Percentiles rank a stretch among this genome's conserved stretches.
Conservation (phyloP, 2,113 vertebrate species). For the Heterotis niloticus region DNA sequence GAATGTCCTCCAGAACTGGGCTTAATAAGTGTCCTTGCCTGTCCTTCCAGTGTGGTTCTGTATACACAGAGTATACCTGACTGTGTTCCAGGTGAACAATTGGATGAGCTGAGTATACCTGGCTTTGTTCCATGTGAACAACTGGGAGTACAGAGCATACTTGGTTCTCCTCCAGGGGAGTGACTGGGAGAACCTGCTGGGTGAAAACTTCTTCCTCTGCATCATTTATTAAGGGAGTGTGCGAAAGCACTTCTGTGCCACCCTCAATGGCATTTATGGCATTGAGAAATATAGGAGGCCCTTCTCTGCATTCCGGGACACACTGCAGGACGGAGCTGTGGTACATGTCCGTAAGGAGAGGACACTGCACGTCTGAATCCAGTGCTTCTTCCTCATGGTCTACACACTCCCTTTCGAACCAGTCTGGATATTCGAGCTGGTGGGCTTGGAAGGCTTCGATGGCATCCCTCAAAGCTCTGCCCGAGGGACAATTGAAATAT, state of each 20-base stretch:
- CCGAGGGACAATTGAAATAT: conserved; percentile 64
- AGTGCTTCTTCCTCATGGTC: conserved; percentile 46
- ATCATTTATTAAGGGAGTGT: background rate
- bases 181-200: background rate
- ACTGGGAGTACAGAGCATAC: background rate
- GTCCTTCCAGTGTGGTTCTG: background rate
- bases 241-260: background rate
- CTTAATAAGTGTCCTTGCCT: background rate
- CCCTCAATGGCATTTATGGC: conserved; percentile 17
- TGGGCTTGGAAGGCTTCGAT: conserved; percentile 74
- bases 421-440: conserved; percentile 70
- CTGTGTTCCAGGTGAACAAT: background rate
- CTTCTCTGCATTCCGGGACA: conserved; percentile 44
- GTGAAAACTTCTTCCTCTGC: conserved; percentile 7
- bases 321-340: conserved; percentile 8
- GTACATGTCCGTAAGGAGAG: background rate
- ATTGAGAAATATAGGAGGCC: conserved; percentile 6
- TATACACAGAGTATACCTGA: background rate
- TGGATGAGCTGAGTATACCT: background rate
- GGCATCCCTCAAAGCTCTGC: conserved; percentile 52
- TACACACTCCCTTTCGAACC: conserved; percentile 78
- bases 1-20: background rate
- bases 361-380: conserved; percentile 20
- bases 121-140: background rate
- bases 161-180: background rate